phyloP scores from a whole-genome alignment of 2,888 invertebrate species.

The Palloptera scutellata region DNA sequence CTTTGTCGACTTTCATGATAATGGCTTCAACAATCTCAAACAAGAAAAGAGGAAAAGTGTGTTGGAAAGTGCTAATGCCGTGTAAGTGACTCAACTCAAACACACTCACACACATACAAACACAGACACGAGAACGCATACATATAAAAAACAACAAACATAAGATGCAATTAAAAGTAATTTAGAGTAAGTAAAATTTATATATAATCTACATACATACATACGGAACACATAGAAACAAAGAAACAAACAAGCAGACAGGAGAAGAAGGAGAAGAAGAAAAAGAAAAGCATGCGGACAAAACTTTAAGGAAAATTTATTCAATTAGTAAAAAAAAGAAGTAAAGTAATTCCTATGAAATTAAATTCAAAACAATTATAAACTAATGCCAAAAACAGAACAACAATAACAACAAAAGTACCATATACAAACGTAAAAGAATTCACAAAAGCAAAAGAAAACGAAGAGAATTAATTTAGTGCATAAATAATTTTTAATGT shows the following conservation, averaged over 20 bases:
- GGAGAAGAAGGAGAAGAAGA: slow-evolving; percentile 17
- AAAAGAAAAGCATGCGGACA: slow-evolving; percentile 19
- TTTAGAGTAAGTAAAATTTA: slow-evolving; percentile 32
- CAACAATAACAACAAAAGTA: not conserved
- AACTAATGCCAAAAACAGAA: slow-evolving; percentile 1
- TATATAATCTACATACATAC: too few species aligned
- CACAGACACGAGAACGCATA: slow-evolving; percentile 7
- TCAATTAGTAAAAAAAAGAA: slow-evolving; percentile 15
- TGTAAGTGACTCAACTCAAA: not conserved
- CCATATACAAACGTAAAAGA: not conserved
- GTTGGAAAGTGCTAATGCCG: too few species aligned
- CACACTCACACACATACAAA: slow-evolving; percentile 21
- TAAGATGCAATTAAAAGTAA: slow-evolving; percentile 34
- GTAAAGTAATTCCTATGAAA: slow-evolving; percentile 13
- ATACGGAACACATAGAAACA: slow-evolving; percentile 17
- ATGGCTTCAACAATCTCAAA: too few species aligned
- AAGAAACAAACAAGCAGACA: slow-evolving; percentile 6
- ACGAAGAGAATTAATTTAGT: slow-evolving; percentile 6
- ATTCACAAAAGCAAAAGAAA: slow-evolving; percentile 3
- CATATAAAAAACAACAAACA: slow-evolving; percentile 13
- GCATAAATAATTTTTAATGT: slow-evolving; percentile 21
- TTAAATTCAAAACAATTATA: not conserved
- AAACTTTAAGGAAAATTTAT: slow-evolving; percentile 23
- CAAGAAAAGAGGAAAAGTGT: too few species aligned
- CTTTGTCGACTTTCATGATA: too few species aligned